Evolutionary conservation across 1,140 invertebrate genomes (phyloP), one percentile per base, ranked within the genome.

Genomic region (Tachypleus tridentatus): DNA sequence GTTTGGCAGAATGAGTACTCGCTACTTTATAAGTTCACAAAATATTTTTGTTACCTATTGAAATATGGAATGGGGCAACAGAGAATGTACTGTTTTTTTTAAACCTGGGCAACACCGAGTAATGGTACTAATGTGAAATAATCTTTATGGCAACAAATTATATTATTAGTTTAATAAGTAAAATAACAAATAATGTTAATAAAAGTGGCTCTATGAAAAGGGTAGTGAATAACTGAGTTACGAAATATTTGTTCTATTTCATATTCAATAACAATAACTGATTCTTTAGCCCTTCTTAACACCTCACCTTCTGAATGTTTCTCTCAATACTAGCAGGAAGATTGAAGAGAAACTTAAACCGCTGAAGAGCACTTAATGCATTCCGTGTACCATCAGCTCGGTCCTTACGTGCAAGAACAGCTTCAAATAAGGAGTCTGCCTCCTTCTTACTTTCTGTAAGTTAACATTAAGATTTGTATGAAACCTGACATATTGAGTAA

Each of bases 381-480:
- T 96, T 97, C 64, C 97, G 81, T 0, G 93, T 98, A 10, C 91
- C 88, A 76, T 99, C 97, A 0, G 95, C 96, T 74, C 88, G 85
- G 71, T 98, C 96, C 75, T 97, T 91, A 58, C 96, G 82, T 7
- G 87, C 84, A 53, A 99, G 76, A 9, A 99, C 95, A 75, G 96
- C 93, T 65, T 93, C 86, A 75, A 98, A 99, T 49, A 99, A 79
- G 70, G 88, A 89, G 74, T 95, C 89, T 0, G 95, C 95, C 77
- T 96, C 89, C 52, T 82, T 82, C 76, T 93, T 93, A 3, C 93
- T 91, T 76, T 90, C 88, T 88, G 76, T 62, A 79, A 80, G 50
- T 51, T 70, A 63, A 70, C 63, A 63, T 66, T 64, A 53, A 58
- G 11, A 60, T 10, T 10, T 5, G 49, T 49, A 53, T 60, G 7